These are phyloP conservation scores for Drosophila ustulata DNA, from an alignment of 2,888 invertebrate genomes.

Conservation along the genomic window DNA sequence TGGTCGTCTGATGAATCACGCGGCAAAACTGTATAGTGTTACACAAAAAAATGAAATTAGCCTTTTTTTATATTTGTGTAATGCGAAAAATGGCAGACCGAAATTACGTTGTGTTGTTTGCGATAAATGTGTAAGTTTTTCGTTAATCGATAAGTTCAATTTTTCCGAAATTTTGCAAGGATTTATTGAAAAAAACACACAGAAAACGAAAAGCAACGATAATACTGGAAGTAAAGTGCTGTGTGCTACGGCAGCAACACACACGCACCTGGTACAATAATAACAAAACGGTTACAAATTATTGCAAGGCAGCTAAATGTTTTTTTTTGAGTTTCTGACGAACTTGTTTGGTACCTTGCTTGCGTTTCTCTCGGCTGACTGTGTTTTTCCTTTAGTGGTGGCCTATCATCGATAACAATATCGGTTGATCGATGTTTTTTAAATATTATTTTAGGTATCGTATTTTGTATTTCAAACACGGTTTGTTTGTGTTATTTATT, in stretches of 20 bases:
- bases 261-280: neutral
- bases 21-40: conserved; percentile 3
- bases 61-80: neutral
- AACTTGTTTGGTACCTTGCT: neutral
- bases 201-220: neutral
- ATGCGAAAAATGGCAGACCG: conserved; percentile 13
- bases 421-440: neutral
- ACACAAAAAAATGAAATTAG: conserved; percentile 3
- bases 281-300: neutral
- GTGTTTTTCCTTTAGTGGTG: neutral
- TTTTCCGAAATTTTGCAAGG: conserved; percentile 5
- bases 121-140: conserved; percentile 8
- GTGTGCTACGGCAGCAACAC: too few species aligned
- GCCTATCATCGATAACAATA: neutral
- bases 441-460: too few species aligned
- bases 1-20: conserved; percentile 18
- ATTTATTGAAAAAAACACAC: neutral
- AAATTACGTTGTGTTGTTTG: conserved; percentile 9
- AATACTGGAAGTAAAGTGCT: neutral
- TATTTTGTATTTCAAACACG: too few species aligned
- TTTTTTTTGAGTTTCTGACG: neutral
- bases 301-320: neutral
- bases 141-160: conserved; percentile 16
- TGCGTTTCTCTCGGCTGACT: neutral
- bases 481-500: neutral